Evolutionary conservation across 2,113 vertebrate genomes (phyloP), one percentile per base, ranked within the genome.

Genomic region (Amia ocellicauda): DNA sequence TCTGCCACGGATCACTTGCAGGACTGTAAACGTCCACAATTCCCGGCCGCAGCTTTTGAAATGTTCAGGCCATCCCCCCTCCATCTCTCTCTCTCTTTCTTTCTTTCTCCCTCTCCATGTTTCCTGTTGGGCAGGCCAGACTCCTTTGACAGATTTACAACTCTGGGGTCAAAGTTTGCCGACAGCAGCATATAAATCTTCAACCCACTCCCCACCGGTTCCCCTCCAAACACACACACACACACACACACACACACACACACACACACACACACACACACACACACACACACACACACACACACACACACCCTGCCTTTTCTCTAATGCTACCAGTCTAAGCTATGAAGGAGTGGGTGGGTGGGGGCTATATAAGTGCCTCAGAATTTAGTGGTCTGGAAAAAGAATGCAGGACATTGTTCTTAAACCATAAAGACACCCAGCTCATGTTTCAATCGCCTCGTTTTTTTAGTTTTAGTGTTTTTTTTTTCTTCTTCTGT

Each of bases 141-240:
- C 88, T 88, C 77, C 75, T 81, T 71, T 87, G 86, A 85, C 88
- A 88, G 86, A 89, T 89, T 89, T 88, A 88, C 85, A 86, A 81
- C 85, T 84, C 60, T 0, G 78, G 74, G 88, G 88, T 86, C 86
- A 88, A 86, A 88, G 88, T 86, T 88, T 88, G 85, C 82, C 75
- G 78, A 85, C 83, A 63, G 82, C 81, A 75, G 81, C 83, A 86
- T 80, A 88, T 88, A 88, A 85, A 88, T 88, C 88, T 87, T 76
- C 76, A 72, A 60, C 70, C 60, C 3, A 62, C 74, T 58, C 61
- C 47, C 20, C 66, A 69, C 53, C 3, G 54, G 71, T 69, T n/a
- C 72, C 71, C 75, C 66, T 65, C 64, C 73, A 76, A 7, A 10
- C 53, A 29, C 45, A 61, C 49, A 19, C 58, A 28, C 57, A 41